Conservation (phyloP, 2,888 invertebrate genomes). For the Saturnia pavonia region DNA sequence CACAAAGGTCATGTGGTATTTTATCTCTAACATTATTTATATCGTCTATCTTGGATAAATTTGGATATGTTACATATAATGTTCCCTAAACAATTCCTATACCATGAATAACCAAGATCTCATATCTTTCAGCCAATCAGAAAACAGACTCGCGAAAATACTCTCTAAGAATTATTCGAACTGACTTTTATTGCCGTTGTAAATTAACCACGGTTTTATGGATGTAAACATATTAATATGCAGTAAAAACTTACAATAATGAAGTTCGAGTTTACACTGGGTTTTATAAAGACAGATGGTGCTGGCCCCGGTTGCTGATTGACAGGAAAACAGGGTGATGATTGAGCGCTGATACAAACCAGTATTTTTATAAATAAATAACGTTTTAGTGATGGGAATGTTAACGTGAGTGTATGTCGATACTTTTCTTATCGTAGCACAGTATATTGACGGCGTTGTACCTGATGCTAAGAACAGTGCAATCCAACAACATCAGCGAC, state of each 20-base stretch:
- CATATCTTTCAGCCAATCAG: constrained; percentile 14
- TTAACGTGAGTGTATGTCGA: not conserved
- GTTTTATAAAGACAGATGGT: constrained; percentile 78
- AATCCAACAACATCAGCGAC: too few relatives aligned
- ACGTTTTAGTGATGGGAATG: constrained; percentile 46
- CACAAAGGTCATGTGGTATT: too few relatives aligned
- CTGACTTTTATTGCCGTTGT: constrained; percentile 60
- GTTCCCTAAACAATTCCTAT: not conserved
- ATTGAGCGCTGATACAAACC: constrained; percentile 75
- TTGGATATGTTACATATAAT: not conserved
- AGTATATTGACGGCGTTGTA: too few relatives aligned
- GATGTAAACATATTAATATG: constrained; percentile 70
- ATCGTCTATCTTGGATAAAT: not conserved
- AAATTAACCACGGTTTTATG: constrained; percentile 61
- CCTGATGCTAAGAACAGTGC: too few relatives aligned
- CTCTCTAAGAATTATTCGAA: constrained; percentile 20
- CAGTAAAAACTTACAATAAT: constrained; percentile 71
- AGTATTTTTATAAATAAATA: constrained; percentile 77
- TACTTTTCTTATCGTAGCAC: not conserved
- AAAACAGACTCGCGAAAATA: constrained; percentile 17
- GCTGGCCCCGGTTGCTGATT: constrained; percentile 59
- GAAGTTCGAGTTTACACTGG: constrained; percentile 60
- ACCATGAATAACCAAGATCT: constrained; percentile 6
- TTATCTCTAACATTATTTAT: not conserved
- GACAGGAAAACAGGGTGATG: constrained; percentile 74